Evolutionary conservation across 2,113 vertebrate species (phyloP), one percentile per base, ranked within the genome.

Genomic region (Chiloscyllium plagiosum): DNA sequence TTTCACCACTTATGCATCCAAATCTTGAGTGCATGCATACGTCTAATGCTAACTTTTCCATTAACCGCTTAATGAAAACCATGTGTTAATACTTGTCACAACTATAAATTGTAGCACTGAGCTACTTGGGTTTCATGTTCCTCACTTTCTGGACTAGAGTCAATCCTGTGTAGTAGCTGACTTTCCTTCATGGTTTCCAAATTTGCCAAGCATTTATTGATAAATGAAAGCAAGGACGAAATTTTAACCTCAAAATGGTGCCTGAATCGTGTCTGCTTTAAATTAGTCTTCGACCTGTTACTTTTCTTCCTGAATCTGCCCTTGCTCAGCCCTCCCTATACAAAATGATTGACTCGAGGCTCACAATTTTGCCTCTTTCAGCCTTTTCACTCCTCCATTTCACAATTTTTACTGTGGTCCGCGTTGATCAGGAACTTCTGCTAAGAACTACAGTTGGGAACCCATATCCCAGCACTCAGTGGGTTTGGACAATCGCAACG

Each of bases 361-460:
- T 95, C 96, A 96, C 97, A 96, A 97, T 96, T 96, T 97, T 97
- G 97, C 13, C 66, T 97, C 72, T 83, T n/a, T n/a, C 97, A 97
- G 97, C 97, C 97, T 98, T 98, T 97, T 98, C 97, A 96, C 97
- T 97, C 98, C n/a, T 37, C 76, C 78, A 78, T 2, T 78, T n/a
- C 33, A 17, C 33, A 33, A 37, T 37, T 33, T n/a, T 80, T 26
- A 78, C 76, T n/a, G 10, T 26, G 10, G 76, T 13, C 76, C 76
- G 37, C 37, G 33, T 78, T 3, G 10, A 78, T 78, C 15, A 37
- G n/a, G 78, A 37, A 15, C 78, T 12, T 80, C 13, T 80, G 78
- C 37, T 2, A 80, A 80, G 76, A 19, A 37, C 33, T 4, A 37
- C 78, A 80, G 78, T 13, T n/a, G 15, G 13, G n/a, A 80, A 19